Conservation (phyloP, 2,797 vertebrate species). For the Danio choprae region DNA sequence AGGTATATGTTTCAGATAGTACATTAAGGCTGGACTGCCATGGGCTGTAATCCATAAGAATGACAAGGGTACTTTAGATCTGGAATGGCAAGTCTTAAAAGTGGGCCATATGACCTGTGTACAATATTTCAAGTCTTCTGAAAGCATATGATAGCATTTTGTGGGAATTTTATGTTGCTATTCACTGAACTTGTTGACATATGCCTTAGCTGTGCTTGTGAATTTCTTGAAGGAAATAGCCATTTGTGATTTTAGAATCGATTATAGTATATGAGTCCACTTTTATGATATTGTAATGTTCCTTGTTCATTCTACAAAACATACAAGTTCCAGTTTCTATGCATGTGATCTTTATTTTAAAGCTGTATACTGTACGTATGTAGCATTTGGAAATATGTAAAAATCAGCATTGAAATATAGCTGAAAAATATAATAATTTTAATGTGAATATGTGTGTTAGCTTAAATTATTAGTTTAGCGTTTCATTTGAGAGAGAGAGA, state of each 20-base stretch:
- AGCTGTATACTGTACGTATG: no score
- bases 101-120: neutral
- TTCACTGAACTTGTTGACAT: slow-evolving; percentile 1
- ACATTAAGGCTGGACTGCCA: neutral
- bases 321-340: no score
- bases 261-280: no score
- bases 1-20: slow-evolving; percentile 8
- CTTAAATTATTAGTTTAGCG: no score
- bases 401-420: no score
- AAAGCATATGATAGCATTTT: neutral
- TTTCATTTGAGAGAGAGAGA: no score
- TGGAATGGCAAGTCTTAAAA: slow-evolving; percentile 5
- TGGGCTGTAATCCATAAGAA: neutral
- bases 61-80: slow-evolving; percentile 3
- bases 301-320: no score
- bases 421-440: no score
- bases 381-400: no score
- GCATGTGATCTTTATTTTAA: no score
- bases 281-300: no score
- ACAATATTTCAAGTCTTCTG: neutral
- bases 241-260: neutral
- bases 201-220: neutral
- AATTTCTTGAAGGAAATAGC: neutral
- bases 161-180: neutral
- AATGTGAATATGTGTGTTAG: no score